phyloP scores from a whole-genome alignment of 2,888 invertebrate species.

The Epirrhoe tristata region DNA sequence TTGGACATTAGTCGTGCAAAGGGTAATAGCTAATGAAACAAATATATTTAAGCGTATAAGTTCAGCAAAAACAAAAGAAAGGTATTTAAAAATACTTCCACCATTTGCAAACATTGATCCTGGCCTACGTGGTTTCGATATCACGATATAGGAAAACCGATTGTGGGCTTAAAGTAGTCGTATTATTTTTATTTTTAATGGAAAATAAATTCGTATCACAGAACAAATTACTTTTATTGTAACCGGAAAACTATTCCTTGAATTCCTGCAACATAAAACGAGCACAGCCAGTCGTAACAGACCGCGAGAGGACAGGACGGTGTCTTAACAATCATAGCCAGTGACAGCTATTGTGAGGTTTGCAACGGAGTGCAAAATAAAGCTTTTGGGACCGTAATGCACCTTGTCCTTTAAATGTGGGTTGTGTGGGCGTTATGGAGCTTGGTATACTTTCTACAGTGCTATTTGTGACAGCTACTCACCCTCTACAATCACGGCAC shows the following conservation, averaged over 20 bases:
- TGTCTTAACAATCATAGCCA: conserved; percentile 49
- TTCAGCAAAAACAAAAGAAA: no score
- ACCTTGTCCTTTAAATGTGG: conserved; percentile 25
- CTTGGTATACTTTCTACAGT: neutral
- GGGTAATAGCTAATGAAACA: no score
- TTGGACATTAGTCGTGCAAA: no score
- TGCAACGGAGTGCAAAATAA: conserved; percentile 55
- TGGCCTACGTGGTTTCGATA: no score
- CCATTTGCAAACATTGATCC: no score
- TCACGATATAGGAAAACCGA: no score
- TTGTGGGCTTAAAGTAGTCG: no score
- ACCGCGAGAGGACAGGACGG: conserved; percentile 36
- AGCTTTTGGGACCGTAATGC: conserved; percentile 54
- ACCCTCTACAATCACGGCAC: neutral
- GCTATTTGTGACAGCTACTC: neutral
- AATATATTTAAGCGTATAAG: no score
- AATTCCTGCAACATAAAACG: conserved; percentile 17
- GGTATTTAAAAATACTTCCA: no score
- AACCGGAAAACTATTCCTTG: conserved; percentile 6
- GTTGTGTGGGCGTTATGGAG: neutral
- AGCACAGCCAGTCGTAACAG: conserved; percentile 26
- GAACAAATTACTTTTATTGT: neutral
- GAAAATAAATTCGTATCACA: neutral
- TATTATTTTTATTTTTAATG: neutral
- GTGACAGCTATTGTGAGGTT: conserved; percentile 48